phyloP scores from a whole-genome alignment of 2,113 vertebrate genomes.

The Callipepla squamata region DNA sequence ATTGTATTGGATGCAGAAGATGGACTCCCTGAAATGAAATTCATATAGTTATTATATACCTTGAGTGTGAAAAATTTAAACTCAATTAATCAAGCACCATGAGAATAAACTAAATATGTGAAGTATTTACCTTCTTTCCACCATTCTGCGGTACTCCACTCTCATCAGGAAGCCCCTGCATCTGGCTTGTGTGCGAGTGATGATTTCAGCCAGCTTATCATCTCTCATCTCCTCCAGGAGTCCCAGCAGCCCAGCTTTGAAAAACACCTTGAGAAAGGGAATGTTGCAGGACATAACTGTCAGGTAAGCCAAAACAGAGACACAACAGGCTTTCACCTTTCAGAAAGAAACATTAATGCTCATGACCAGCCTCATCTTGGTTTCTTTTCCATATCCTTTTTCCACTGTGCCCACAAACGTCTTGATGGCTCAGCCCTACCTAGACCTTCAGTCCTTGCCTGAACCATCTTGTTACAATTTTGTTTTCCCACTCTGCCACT shows the following conservation, averaged over 20 bases:
- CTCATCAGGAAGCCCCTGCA: conserved; percentile 87
- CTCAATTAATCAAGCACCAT: background rate
- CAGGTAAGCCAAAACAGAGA: background rate
- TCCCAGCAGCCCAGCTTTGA: conserved; percentile 89
- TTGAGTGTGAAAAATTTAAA: background rate
- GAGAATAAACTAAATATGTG: background rate
- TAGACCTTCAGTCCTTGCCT: background rate
- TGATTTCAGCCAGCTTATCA: conserved; percentile 85
- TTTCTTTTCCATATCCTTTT: accelerated
- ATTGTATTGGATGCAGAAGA: conserved; percentile 88
- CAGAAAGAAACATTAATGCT: background rate
- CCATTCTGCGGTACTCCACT: conserved; percentile 85
- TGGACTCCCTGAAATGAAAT: conserved; percentile 75
- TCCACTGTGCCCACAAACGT: accelerated
- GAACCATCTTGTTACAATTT: background rate
- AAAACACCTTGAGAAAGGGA: conserved; percentile 82
- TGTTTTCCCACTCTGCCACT: background rate
- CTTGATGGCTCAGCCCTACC: background rate
- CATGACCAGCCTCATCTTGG: background rate
- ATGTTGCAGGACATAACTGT: background rate
- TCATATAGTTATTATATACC: background rate
- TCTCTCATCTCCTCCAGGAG: conserved; percentile 86
- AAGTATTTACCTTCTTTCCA: conserved; percentile 80
- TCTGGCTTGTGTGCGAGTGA: conserved; percentile 85
- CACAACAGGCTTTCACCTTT: background rate